Base-by-base conservation (phyloP, 2,888 invertebrate genomes). In the Cerastis rubricosa region DNA sequence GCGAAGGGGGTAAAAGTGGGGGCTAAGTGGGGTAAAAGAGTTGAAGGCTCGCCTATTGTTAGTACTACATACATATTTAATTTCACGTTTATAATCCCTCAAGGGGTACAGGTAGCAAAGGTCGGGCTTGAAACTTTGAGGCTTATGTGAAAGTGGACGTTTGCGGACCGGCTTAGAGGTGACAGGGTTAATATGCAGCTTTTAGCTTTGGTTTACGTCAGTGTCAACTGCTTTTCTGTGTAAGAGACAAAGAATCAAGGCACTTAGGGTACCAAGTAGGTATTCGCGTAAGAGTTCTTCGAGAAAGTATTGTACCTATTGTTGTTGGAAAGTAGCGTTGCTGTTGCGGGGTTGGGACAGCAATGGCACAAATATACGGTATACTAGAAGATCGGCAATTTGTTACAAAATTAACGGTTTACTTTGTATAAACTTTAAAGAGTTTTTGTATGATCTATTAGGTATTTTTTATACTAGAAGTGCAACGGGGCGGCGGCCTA, bases 41-140 rank as follows among this genome's bases (percentile, higher is more conserved):
- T 82, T 80, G 80, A 81, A 83, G 79, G 80, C 71, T 64, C 79
- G 29, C 57, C 81, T 82, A 75, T 85, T 82, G 81, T 81, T 82
- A 68, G 70, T 82, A 45, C 54, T 45, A 40, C 45, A 54, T 81
- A 61, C 68, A 81, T 81, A 84, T 81, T 81, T 81, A 80, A 84
- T 81, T 80, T 65, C 6, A 66, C 54, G 47, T 73, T 83, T 78
- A 83, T 84, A 84, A 84, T 74, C 81, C 66, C 29, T 74, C 84
- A 70, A 80, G 80, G 66, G 80, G 69, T 61, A 49, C 47, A 78
- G 78, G 61, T 78, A 83, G 61, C 54, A 76, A 67, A 78, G 84
- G 78, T 63, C 43, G 78, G 67, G 78, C 35, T 78, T 49, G 14
- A 69, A 84, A 81, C 54, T 73, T 74, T 70, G 49, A 47, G 65